Conservation (phyloP, 2,113 vertebrate genomes). For the Xenopus borealis region DNA sequence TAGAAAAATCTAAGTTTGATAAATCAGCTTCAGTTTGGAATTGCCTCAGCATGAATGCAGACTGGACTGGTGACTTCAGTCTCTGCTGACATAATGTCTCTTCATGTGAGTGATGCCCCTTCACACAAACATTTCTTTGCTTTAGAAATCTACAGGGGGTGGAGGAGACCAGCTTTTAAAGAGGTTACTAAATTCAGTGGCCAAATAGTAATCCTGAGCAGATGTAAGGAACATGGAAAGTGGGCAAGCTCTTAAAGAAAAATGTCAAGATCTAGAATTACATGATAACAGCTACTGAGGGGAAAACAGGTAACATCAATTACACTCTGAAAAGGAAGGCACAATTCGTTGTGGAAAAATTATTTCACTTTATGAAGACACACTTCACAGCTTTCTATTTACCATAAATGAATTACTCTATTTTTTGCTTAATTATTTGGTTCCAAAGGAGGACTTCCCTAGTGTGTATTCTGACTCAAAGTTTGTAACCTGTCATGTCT, state of each 20-base stretch:
- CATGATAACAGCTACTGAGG: constrained; percentile 22
- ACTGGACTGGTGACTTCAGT: constrained; percentile 34
- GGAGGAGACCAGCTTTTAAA: constrained; percentile 33
- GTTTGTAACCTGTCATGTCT: too few species aligned
- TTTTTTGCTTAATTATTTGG: too few species aligned
- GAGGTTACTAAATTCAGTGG: constrained; percentile 41
- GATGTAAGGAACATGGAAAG: constrained; percentile 35
- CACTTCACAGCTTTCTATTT: too few species aligned
- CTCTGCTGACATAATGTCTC: constrained; percentile 37
- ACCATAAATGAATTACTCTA: too few species aligned
- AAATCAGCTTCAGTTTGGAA: constrained; percentile 7
- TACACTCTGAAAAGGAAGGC: constrained; percentile 15
- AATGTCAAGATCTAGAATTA: constrained; percentile 37
- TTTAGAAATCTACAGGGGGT: constrained; percentile 37
- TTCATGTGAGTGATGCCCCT: constrained; percentile 41
- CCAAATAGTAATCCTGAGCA: constrained; percentile 41
- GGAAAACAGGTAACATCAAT: constrained; percentile 26
- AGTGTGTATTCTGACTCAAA: too few species aligned
- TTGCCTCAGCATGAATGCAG: constrained; percentile 24
- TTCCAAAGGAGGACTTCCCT: too few species aligned
- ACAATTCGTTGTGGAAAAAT: constrained; percentile 1
- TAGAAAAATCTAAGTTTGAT: constrained; percentile 16
- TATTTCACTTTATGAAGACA: too few species aligned
- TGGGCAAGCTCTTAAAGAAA: constrained; percentile 41
- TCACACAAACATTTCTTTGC: constrained; percentile 40